Percentiles rank a stretch among this genome's conserved stretches.
Conservation (phyloP, 2,888 invertebrate genomes). For the Drosophila gaucha region DNA sequence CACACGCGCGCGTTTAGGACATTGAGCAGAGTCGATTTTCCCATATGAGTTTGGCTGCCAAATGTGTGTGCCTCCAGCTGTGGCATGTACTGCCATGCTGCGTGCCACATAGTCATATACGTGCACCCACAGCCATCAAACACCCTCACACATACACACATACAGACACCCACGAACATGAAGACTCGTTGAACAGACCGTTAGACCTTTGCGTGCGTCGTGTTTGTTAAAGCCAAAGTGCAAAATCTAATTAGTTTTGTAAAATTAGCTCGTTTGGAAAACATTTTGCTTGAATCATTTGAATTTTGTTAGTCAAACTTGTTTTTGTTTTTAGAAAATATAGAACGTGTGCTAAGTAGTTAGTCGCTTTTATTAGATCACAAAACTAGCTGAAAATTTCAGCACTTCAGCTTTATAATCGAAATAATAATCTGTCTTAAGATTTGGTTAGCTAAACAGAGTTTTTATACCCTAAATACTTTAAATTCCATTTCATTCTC, state of each 20-base stretch:
- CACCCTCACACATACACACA: background rate
- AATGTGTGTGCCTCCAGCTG: slow-evolving; percentile 33
- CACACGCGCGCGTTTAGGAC: slow-evolving; percentile 2
- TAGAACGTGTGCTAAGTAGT: background rate
- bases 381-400: background rate
- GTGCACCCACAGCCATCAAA: slow-evolving; percentile 13
- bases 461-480: too few species aligned
- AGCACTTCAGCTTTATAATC: too few species aligned
- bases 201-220: slow-evolving; percentile 23
- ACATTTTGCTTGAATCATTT: slow-evolving; percentile 50
- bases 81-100: slow-evolving; percentile 35
- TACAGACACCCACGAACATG: too few species aligned
- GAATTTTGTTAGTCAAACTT: slow-evolving; percentile 52
- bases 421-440: too few species aligned
- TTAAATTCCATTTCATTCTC: too few species aligned
- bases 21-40: slow-evolving; percentile 15
- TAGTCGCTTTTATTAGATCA: background rate
- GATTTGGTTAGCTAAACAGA: too few species aligned
- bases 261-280: slow-evolving; percentile 65
- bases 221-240: slow-evolving; percentile 42
- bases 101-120: slow-evolving; percentile 46
- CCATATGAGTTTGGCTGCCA: slow-evolving; percentile 22
- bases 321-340: slow-evolving; percentile 38
- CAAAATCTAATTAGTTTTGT: slow-evolving; percentile 72
- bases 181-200: too few species aligned